phyloP scores from a whole-genome alignment of 2,888 invertebrate genomes.

The Tethea ocularis region DNA sequence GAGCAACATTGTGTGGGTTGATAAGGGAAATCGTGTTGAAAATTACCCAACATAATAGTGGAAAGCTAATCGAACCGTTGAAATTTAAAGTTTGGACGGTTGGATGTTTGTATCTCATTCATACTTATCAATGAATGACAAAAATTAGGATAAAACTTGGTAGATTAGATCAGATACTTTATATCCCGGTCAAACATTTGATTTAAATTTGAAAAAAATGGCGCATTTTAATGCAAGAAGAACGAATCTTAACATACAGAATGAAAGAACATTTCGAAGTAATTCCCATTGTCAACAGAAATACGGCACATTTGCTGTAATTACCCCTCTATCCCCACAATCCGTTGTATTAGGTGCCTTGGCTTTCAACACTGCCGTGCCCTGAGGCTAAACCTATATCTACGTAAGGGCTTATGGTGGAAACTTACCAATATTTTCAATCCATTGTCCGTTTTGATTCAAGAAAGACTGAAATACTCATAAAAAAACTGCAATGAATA shows the following conservation, averaged over 20 bases:
- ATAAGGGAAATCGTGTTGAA: conserved; percentile 12
- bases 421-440: conserved; percentile 13
- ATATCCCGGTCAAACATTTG: no score
- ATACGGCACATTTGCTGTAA: conserved; percentile 76
- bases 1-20: conserved; percentile 36
- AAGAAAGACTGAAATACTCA: neutral
- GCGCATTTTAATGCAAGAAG: conserved; percentile 29
- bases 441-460: conserved; percentile 37
- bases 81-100: no score
- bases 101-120: no score
- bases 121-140: no score
- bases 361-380: conserved; percentile 53
- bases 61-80: neutral
- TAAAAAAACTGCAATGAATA: conserved; percentile 39
- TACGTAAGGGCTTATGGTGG: conserved; percentile 30
- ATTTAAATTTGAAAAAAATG: no score
- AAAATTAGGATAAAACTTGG: no score
- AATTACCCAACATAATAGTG: neutral
- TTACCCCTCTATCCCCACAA: conserved; percentile 70
- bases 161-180: no score
- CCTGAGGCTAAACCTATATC: conserved; percentile 29
- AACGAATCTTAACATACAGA: conserved; percentile 33
- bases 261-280: conserved; percentile 32
- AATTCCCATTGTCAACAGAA: conserved; percentile 65
- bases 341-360: conserved; percentile 67